Evolutionary conservation across 2,888 invertebrate genomes (phyloP).

Genomic region (Cerceris rybyensis): DNA sequence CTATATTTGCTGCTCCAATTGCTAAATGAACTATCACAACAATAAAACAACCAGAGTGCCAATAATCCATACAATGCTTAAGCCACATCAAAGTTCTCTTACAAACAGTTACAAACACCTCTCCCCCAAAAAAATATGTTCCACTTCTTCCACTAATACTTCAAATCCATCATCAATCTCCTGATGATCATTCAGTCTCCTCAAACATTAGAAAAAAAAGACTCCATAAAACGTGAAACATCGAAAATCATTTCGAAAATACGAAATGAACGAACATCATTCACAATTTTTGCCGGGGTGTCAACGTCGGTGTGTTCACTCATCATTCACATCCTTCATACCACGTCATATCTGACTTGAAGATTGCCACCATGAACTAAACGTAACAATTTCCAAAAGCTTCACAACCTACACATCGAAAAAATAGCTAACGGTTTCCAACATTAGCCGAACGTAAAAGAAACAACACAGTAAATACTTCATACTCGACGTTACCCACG

Average conservation of each 20-base stretch:
- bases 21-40: too few species aligned
- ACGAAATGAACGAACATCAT: neutral
- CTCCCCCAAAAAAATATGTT: too few species aligned
- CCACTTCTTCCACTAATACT: too few species aligned
- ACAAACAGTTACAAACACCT: too few species aligned
- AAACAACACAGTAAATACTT: constrained; percentile 37
- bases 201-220: neutral
- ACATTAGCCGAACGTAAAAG: constrained; percentile 6
- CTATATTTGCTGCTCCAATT: too few species aligned
- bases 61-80: too few species aligned
- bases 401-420: constrained; percentile 19
- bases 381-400: neutral
- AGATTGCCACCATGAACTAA: constrained; percentile 1
- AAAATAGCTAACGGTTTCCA: constrained; percentile 39
- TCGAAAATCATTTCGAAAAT: neutral
- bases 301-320: constrained; percentile 30
- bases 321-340: neutral
- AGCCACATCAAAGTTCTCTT: too few species aligned
- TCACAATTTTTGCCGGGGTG: constrained; percentile 22
- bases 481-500: constrained; percentile 41
- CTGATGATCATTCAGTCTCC: constrained; percentile 11
- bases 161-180: constrained; percentile 8
- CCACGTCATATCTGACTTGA: constrained; percentile 3
- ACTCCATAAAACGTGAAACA: constrained; percentile 10
- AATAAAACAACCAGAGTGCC: too few species aligned